Conservation (phyloP, 2,797 vertebrate species). For the Sebastes oblongus region DNA sequence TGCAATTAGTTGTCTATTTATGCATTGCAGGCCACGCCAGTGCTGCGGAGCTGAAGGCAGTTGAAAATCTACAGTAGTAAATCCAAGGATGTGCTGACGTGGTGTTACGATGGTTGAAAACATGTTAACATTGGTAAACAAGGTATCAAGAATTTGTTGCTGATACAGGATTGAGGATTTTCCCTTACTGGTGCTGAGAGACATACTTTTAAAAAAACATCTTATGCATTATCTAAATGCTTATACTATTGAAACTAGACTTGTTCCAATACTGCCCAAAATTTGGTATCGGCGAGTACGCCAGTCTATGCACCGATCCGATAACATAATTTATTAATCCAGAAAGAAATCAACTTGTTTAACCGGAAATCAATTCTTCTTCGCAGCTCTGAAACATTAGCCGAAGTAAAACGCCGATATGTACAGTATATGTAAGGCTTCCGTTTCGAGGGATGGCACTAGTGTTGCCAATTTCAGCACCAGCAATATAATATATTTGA, state of each 20-base stretch:
- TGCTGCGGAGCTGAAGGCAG: constrained; percentile 4
- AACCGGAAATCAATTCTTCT: no score
- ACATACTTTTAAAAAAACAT: neutral
- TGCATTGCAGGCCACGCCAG: constrained; percentile 14
- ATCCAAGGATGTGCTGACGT: constrained; percentile 17
- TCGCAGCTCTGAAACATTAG: no score
- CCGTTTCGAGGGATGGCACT: no score
- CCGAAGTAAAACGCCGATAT: no score
- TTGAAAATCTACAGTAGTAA: neutral
- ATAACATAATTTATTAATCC: no score
- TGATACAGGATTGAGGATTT: neutral
- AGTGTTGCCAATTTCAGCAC: no score
- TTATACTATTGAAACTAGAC: neutral
- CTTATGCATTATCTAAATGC: neutral
- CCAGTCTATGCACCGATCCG: no score
- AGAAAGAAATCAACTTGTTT: no score
- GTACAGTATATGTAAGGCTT: no score
- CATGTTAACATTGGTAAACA: neutral
- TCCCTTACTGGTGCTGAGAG: neutral
- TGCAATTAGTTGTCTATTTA: constrained; percentile 44
- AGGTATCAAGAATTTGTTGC: neutral
- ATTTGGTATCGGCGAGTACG: no score
- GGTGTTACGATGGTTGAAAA: constrained; percentile 3
- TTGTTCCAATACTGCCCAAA: no score
- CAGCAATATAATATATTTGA: no score